Percentiles rank a stretch among this genome's conserved stretches.
Conservation (phyloP, 2,797 vertebrate species). For the Catharus ustulatus region DNA sequence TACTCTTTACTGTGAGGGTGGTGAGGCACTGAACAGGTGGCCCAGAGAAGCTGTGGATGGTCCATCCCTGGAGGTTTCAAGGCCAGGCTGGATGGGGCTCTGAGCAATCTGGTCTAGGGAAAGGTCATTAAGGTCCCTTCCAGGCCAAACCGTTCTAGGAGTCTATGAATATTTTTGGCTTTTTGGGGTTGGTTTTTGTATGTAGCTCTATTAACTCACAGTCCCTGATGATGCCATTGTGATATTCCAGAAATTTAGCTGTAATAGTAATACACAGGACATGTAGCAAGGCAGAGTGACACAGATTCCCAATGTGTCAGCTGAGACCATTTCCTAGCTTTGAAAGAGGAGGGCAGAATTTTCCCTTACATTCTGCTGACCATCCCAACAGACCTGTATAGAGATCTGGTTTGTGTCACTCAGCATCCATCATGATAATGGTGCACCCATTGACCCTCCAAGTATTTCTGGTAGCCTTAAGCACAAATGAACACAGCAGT, state of each 20-base stretch:
- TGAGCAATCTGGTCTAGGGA: not conserved
- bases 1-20: not conserved
- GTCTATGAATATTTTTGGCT: not conserved
- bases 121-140: not conserved
- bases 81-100: not conserved
- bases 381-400: not conserved
- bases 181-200: not conserved
- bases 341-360: not conserved
- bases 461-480: not conserved
- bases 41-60: not conserved
- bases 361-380: not conserved
- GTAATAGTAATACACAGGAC: not conserved
- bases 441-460: not conserved
- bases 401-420: not conserved
- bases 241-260: not conserved
- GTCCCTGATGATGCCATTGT: not conserved
- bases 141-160: not conserved
- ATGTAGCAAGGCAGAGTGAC: not conserved
- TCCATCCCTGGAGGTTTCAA: not conserved
- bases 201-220: not conserved
- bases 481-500: not conserved
- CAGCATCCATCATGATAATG: accelerated
- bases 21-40: not conserved
- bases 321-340: not conserved
- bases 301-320: accelerated